Base-by-base conservation (phyloP, 2,888 invertebrate species). In the Drosophila tripunctata region DNA sequence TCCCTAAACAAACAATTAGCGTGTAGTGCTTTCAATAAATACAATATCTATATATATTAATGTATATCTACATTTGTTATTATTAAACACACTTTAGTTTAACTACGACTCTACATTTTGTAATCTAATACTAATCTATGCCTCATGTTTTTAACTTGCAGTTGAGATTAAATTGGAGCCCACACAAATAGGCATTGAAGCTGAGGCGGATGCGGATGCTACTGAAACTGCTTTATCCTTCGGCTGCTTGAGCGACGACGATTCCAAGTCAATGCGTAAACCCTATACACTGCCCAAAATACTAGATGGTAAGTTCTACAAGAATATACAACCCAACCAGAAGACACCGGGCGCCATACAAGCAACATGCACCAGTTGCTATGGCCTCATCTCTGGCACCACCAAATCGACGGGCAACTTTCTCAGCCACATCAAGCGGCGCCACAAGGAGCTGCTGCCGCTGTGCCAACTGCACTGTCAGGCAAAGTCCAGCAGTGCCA, bases 351-450 rank as follows among this genome's bases (percentile, higher is more conserved):
- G 90, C 7, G 90, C 88, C 30, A 90, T 90, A 45, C 90, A 90
- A 56, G 90, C 90, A 4, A 90, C 90, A n/a, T 90, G 90, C 58
- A 90, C 88, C 2, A 82, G 80, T 10, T 90, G 90, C 52, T 81
- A 68, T 27, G 88, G 88, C 7, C 77, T 78, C 2, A 89, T 90
- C 38, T 90, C 89, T 10, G 90, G 90, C 5, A 90, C 90, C 19
- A 87, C 89, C 15, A 89, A 88, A 36, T 90, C 90, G 1, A 90
- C 90, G 6, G 90, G 90, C 2, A 90, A 89, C 58, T 90, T 90
- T 44, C 77, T 90, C 14, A 89, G 89, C 61, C 90, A 90, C 58
- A 89, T 89, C 38, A 89, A 89, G 64, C 75, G 87, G 1, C 85
- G 88, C 2, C 90, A 90, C 61, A 90, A 88, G 62, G 88, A 89